Percentiles rank a stretch among this genome's conserved stretches.
These are phyloP conservation scores for Palythoa heliodiscus DNA, from an alignment of 92 coral and sea anemone species.

Conservation along the genomic window DNA sequence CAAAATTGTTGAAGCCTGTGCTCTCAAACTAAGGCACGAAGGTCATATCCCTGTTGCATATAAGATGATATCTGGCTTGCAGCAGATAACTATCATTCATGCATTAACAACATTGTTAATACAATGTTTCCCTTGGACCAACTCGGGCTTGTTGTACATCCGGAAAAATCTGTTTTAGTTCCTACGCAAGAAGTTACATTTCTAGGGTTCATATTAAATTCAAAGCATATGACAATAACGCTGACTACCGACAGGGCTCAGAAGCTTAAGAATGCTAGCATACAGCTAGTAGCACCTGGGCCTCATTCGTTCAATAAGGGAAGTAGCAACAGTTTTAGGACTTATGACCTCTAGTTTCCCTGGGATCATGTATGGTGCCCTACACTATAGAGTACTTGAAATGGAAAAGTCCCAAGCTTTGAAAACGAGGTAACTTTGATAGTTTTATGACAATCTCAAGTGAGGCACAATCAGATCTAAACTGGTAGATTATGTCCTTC, in stretches of 20 bases:
- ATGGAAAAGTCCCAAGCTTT: constrained; percentile 6
- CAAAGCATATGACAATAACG: too few relatives aligned
- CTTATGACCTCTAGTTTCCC: not conserved
- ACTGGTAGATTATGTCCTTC: not conserved
- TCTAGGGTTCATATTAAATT: too few relatives aligned
- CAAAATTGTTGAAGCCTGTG: not conserved
- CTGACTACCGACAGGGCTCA: too few relatives aligned
- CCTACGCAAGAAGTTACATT: too few relatives aligned
- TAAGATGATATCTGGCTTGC: not conserved
- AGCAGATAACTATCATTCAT: not conserved
- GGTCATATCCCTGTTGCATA: constrained; percentile 1
- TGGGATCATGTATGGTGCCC: too few relatives aligned
- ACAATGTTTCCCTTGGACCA: too few relatives aligned
- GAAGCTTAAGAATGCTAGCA: too few relatives aligned
- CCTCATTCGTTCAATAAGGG: not conserved
- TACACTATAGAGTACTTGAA: constrained; percentile 53
- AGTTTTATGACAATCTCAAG: too few relatives aligned
- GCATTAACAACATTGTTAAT: too few relatives aligned
- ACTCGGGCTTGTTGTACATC: not conserved
- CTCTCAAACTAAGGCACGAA: not conserved
- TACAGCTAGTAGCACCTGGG: not conserved
- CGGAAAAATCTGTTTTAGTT: not conserved
- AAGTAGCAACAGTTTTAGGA: not conserved
- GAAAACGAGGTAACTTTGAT: not conserved
- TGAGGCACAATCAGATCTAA: not conserved